Base-by-base conservation (phyloP, 2,888 invertebrate species). In the Eilema sororculum region DNA sequence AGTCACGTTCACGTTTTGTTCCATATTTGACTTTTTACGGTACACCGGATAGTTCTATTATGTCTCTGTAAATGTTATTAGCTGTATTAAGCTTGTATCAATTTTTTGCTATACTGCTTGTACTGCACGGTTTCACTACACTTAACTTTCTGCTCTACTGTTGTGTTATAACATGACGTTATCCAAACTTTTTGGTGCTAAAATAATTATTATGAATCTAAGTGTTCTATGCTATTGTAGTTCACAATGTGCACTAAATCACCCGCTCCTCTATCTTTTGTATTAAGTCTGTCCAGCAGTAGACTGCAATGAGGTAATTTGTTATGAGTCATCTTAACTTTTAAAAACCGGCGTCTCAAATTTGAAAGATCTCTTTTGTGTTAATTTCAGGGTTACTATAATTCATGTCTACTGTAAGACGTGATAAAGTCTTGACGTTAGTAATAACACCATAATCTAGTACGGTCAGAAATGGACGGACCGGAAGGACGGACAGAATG, bases 1-100 rank as follows among this genome's bases (percentile, higher is more conserved):
- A 65, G 76, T 79, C 76, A 80, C 68, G 78, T 76, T 73, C 79
- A 68, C 75, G 78, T 79, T 78, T 78, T 75, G 13, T 79, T 79
- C 75, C 74, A 33, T 72, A 79, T 80, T 81, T 73, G 61, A 79
- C 75, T 70, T 30, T 46, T 64, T 72, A 67, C 66, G 63, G 63
- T 66, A 73, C 73, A 57, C 12, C 1, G 46, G 46, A 46, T 20
- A 46, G 41, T 41, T 41, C 41, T 16, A 4, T 41, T 41, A 41
- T 16, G 4, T 16, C 52, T 5, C 52, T 5, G 20, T 46, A 20
- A 20, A 46, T 46, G 20, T 20, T 46, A 46, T 20, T 20, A 5
- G 5, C 6, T 46, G 46, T 46, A 6, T 16, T 41, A 46, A 6
- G 20, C 46, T 46, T 46, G 46, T 16, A 20, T 52, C 52, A 52